Evolutionary conservation across 2,888 invertebrate genomes (phyloP).

Genomic region (Drosophila mimetica): DNA sequence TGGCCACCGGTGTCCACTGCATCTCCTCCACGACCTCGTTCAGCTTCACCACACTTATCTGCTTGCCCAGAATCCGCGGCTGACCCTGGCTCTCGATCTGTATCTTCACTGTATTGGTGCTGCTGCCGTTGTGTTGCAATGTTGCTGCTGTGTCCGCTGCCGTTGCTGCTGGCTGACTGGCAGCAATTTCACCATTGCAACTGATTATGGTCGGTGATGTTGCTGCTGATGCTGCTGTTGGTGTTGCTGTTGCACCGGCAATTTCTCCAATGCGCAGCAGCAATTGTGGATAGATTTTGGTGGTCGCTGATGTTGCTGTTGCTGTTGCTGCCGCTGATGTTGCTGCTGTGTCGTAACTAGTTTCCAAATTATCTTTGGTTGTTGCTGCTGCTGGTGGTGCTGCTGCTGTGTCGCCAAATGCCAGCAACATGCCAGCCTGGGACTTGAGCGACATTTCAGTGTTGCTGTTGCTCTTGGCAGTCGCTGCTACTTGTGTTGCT

Average conservation of each 20-base stretch:
- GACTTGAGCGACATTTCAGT: conserved; percentile 62
- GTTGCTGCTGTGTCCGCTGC: conserved; percentile 9
- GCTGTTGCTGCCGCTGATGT: conserved; percentile 2
- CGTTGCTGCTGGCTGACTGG: conserved; percentile 33
- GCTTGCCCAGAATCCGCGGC: conserved; percentile 56
- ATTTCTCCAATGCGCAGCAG: conserved; percentile 64
- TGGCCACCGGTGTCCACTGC: conserved; percentile 86
- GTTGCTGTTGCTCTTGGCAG: conserved; percentile 20
- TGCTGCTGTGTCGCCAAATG: conserved; percentile 46
- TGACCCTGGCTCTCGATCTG: conserved; percentile 75
- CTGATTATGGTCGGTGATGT: conserved; percentile 27
- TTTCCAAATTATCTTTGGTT: conserved; percentile 66
- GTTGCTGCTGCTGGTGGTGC: conserved; percentile 27
- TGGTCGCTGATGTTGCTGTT: conserved; percentile 11
- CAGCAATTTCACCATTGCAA: conserved; percentile 52
- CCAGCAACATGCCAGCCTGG: conserved; percentile 50
- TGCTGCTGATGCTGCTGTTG: conserved; percentile 26
- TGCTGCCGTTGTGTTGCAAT: conserved; percentile 9
- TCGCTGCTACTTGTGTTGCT: conserved; percentile 40
- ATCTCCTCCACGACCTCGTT: conserved; percentile 65
- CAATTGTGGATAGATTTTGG: conserved; percentile 67
- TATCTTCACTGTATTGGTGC: conserved; percentile 80
- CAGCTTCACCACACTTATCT: conserved; percentile 66
- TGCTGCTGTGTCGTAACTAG: conserved; percentile 57
- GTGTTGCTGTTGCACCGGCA: conserved; percentile 28